Conservation (phyloP, 1,140 invertebrate genomes). For the Neuroterus valhalla region DNA sequence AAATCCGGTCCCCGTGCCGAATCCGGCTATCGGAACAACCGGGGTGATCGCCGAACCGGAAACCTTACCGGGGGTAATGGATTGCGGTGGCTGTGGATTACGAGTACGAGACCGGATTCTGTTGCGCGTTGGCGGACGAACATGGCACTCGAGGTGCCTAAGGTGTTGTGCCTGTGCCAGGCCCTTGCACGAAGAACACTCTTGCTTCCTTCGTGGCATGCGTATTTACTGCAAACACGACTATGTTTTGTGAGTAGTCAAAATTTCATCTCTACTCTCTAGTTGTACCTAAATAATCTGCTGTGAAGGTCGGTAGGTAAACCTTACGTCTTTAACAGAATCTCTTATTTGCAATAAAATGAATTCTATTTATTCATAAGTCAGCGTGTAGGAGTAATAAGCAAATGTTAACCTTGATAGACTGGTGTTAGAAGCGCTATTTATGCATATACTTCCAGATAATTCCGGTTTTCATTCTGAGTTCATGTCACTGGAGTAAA, state of each 20-base stretch:
- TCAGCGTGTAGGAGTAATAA: no score
- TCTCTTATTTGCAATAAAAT: no score
- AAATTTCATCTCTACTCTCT: no score
- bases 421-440: no score
- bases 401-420: no score
- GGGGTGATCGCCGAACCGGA: conserved; percentile 54
- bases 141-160: conserved; percentile 72
- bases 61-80: conserved; percentile 64
- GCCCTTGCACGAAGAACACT: conserved; percentile 71
- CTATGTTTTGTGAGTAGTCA: conserved; percentile 69
- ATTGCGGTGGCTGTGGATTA: conserved; percentile 72
- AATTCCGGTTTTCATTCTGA: no score
- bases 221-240: conserved; percentile 72
- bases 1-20: conserved; percentile 51
- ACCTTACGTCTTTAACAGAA: no score
- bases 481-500: no score
- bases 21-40: conserved; percentile 39
- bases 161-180: conserved; percentile 70
- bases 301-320: no score
- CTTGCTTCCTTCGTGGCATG: conserved; percentile 71
- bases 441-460: no score
- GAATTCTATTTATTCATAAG: no score
- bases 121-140: conserved; percentile 71
- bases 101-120: conserved; percentile 69
- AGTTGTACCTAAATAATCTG: no score